Conservation (phyloP, 2,113 vertebrate genomes). For the Solea solea region DNA sequence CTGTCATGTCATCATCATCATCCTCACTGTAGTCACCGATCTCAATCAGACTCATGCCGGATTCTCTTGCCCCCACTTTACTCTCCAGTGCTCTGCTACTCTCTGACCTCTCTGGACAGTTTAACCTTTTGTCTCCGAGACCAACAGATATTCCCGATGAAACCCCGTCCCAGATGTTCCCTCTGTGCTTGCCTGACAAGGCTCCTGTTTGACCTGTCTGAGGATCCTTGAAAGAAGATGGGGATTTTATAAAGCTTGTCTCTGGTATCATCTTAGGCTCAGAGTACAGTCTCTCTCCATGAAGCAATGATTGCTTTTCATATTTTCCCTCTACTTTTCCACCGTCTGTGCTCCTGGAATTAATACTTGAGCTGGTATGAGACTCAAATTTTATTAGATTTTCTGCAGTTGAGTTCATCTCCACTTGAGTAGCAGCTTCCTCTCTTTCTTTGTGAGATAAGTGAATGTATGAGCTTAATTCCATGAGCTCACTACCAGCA, state of each 20-base stretch:
- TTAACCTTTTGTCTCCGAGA: conserved; percentile 51
- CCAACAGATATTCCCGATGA: conserved; percentile 33
- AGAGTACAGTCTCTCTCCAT: conserved; percentile 57
- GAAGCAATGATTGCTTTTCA: conserved; percentile 45
- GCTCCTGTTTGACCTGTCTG: conserved; percentile 32
- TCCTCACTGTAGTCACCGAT: conserved; percentile 82
- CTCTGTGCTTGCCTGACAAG: conserved; percentile 49
- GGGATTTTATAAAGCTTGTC: conserved; percentile 45
- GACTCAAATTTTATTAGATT: conserved; percentile 51
- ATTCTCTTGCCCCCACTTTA: conserved; percentile 70
- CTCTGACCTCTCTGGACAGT: conserved; percentile 61
- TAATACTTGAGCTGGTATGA: conserved; percentile 28
- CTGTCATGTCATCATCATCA: conserved; percentile 76
- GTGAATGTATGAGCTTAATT: conserved; percentile 70
- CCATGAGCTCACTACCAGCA: conserved; percentile 31
- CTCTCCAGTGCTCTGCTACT: conserved; percentile 36
- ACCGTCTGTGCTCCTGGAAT: conserved; percentile 35
- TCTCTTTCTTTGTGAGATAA: conserved; percentile 65
- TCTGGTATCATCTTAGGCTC: conserved; percentile 64
- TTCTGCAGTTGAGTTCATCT: conserved; percentile 43
- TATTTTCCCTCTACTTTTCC: conserved; percentile 26
- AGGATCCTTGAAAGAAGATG: conserved; percentile 52
- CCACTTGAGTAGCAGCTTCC: conserved; percentile 39
- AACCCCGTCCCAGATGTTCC: conserved; percentile 57
- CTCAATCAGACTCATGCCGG: conserved; percentile 75